Base-by-base conservation (phyloP, 2,113 vertebrate genomes). In the Pomatostomus ruficeps region DNA sequence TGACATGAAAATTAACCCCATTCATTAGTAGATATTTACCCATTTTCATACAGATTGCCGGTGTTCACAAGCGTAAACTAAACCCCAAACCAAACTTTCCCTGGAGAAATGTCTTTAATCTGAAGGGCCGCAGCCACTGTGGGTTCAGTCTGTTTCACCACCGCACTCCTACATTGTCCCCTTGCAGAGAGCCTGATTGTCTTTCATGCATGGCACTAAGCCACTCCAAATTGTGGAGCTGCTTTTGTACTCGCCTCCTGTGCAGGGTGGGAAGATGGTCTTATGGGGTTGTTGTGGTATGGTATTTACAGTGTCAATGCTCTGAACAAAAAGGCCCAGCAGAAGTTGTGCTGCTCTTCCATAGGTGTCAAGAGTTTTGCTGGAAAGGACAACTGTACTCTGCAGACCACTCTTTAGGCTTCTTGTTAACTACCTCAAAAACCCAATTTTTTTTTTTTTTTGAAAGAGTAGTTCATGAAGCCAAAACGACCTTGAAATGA, bases 281-380 rank as follows among this genome's bases (percentile, higher is more conserved):
- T 10, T 12, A 13, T 6, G 18, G 6, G 11, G 8, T 6, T 43
- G 3, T 25, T 36, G 3, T 3, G 8, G 10, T 18, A 33, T 0
- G 4, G 6, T 67, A 25, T 9, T 25, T 35, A 33, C 2, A 25
- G 19, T 2, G 7, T 15, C 17, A 11, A 38, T 9, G 2, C 43
- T 71, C 48, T 45, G 62, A 72, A 59, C 40, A 28, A 52, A 87
- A 58, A 51, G 13, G 17, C 4, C 83, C 67, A 70, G 48, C 36
- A 31, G 12, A 57, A 25, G 5, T 5, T 67, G 25, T 70, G 14
- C 12, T 79, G 16, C 42, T 66, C 12, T 45, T 70, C 23, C 23
- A 2, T 10, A n/a, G 3, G 4, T 72, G 23, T n/a, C 62, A 25
- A n/a, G 23, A 16, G 3, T 5, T 75, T 59, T 86, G 21, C 46